A percentile compares a stretch with the other conserved stretches of the same genome.
Conservation (phyloP, 2,888 invertebrate species). For the Himalopsyche anomala region DNA sequence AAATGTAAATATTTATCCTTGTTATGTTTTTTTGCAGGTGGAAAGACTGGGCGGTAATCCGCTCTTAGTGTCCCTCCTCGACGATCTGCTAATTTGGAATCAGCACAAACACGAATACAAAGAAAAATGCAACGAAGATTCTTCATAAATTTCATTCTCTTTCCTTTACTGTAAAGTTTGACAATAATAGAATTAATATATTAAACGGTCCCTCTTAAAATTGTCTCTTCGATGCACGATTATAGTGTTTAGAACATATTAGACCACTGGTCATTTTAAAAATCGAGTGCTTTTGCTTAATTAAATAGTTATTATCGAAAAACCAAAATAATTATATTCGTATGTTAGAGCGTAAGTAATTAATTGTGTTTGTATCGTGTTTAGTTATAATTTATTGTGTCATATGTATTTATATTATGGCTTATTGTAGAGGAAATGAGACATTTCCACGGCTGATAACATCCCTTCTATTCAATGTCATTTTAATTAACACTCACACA, state of each 20-base stretch:
- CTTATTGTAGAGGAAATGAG: no score
- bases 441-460: no score
- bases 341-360: neutral
- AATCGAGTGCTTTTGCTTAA: conserved; percentile 1
- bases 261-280: neutral
- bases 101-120: conserved; percentile 61
- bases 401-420: neutral
- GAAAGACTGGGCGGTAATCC: conserved; percentile 88
- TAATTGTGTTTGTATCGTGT: neutral
- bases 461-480: no score
- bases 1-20: neutral
- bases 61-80: conserved; percentile 84
- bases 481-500: no score
- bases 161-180: neutral
- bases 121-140: conserved; percentile 37
- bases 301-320: neutral
- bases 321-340: conserved; percentile 13
- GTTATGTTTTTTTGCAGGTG: conserved; percentile 70
- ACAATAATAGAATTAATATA: conserved; percentile 47
- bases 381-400: neutral
- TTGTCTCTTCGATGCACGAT: neutral
- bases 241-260: neutral
- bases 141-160: conserved; percentile 19
- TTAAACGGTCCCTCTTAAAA: neutral
- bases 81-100: conserved; percentile 83